These are phyloP conservation scores for Syrmaticus mikado DNA, from an alignment of 2,113 vertebrate species.

Conservation along the genomic window DNA sequence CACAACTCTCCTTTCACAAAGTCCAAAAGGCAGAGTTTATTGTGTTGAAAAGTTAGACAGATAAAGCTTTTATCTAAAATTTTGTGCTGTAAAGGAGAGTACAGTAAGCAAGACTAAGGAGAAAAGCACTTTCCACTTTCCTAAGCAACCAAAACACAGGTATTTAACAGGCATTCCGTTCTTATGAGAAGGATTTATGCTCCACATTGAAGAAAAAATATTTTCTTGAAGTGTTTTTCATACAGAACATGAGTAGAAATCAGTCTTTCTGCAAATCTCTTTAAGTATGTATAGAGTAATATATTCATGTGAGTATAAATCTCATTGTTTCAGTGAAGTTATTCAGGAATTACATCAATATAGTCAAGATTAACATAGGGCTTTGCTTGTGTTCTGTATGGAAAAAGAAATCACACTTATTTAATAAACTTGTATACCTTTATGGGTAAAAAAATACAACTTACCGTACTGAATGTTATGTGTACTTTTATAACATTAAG, in stretches of 20 bases:
- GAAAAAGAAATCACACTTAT: conserved; percentile 55
- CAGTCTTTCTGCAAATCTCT: background rate
- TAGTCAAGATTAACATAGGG: background rate
- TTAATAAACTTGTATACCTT: conserved; percentile 32
- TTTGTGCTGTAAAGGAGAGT: conserved; percentile 22
- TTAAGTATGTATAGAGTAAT: background rate
- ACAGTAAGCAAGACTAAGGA: conserved; percentile 29
- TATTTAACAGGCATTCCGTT: conserved; percentile 62
- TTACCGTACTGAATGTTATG: conserved; percentile 76
- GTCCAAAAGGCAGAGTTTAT: background rate
- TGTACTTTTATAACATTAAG: conserved; percentile 69
- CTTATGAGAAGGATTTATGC: background rate
- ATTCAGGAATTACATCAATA: background rate
- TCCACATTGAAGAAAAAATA: background rate
- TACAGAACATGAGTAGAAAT: conserved; percentile 60
- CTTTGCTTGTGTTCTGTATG: conserved; percentile 65
- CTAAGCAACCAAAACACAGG: conserved; percentile 27
- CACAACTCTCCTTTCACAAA: background rate
- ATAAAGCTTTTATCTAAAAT: conserved; percentile 19
- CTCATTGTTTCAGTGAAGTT: background rate
- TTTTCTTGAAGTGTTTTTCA: conserved; percentile 56
- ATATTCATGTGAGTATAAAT: background rate
- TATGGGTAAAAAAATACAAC: conserved; percentile 62
- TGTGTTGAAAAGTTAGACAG: background rate
- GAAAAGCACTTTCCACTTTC: conserved; percentile 39